Conservation (phyloP, 2,888 invertebrate genomes). For the Latheticus oryzae region DNA sequence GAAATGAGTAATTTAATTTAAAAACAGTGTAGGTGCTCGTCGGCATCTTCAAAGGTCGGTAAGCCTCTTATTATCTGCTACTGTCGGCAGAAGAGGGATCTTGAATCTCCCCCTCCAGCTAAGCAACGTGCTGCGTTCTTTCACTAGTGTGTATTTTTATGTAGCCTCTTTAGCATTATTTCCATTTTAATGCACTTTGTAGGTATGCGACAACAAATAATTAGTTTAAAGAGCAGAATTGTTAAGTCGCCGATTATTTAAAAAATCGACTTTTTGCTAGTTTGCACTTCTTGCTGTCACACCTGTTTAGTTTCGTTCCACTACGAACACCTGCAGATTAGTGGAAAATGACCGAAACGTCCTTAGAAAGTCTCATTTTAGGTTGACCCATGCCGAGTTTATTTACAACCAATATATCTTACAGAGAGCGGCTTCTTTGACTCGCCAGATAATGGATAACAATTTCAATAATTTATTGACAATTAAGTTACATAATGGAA, state of each 20-base stretch:
- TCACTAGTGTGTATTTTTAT: conserved; percentile 39
- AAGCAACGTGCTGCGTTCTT: too few species aligned
- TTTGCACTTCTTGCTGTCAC: too few species aligned
- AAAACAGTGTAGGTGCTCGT: conserved; percentile 64
- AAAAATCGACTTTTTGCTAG: conserved; percentile 2
- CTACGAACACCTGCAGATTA: conserved; percentile 48
- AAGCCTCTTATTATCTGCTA: conserved; percentile 66
- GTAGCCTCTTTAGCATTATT: conserved; percentile 38
- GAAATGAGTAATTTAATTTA: conserved; percentile 64
- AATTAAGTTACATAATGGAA: conserved; percentile 52
- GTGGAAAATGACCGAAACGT: conserved; percentile 48
- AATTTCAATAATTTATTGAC: conserved; percentile 62
- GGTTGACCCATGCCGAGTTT: conserved; percentile 52
- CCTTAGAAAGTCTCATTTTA: conserved; percentile 44
- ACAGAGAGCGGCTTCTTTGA: conserved; percentile 59
- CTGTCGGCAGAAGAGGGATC: conserved; percentile 62
- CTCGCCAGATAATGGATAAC: conserved; percentile 57
- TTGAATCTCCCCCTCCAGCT: conserved; percentile 38
- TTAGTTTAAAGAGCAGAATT: conserved; percentile 21
- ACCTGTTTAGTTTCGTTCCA: not conserved
- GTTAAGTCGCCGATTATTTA: conserved; percentile 12
- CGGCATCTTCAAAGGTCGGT: conserved; percentile 63
- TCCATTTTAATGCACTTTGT: conserved; percentile 36
- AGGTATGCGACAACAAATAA: conserved; percentile 30
- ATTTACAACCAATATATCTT: conserved; percentile 61